Evolutionary conservation across 2,888 invertebrate species (phyloP).

Genomic region (Diplazon laetatorius): DNA sequence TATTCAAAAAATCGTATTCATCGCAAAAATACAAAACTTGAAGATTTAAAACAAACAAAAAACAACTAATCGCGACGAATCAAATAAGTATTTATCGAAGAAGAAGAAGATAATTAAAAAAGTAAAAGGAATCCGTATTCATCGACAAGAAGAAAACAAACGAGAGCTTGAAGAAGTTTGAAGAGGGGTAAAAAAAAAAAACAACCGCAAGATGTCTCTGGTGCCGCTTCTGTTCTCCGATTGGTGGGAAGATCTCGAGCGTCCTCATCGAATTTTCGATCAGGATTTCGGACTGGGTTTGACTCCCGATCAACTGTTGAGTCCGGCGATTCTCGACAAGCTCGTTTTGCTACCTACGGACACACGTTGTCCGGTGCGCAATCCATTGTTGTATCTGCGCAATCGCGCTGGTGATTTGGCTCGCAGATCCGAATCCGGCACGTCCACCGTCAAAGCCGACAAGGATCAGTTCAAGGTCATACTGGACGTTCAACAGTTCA

Average conservation of each 20-base stretch:
- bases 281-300: slow-evolving; percentile 92
- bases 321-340: slow-evolving; percentile 85
- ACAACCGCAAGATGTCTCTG: slow-evolving; percentile 85
- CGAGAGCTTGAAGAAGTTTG: not conserved
- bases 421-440: slow-evolving; percentile 83
- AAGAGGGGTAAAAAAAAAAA: slow-evolving; percentile 9
- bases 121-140: not conserved
- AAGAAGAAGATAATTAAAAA: slow-evolving; percentile 20
- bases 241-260: slow-evolving; percentile 91
- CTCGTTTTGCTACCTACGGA: slow-evolving; percentile 50
- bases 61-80: too few species aligned
- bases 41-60: too few species aligned
- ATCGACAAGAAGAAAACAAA: not conserved
- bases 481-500: slow-evolving; percentile 90
- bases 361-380: slow-evolving; percentile 40
- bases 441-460: slow-evolving; percentile 85
- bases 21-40: too few species aligned
- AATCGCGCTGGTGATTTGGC: slow-evolving; percentile 46
- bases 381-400: slow-evolving; percentile 53
- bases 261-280: slow-evolving; percentile 89
- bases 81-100: too few species aligned
- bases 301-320: slow-evolving; percentile 87
- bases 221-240: slow-evolving; percentile 91
- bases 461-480: slow-evolving; percentile 89
- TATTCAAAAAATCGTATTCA: too few species aligned